phyloP scores from a whole-genome alignment of 2,113 vertebrate species.

The Ivindomyrus marchei region DNA sequence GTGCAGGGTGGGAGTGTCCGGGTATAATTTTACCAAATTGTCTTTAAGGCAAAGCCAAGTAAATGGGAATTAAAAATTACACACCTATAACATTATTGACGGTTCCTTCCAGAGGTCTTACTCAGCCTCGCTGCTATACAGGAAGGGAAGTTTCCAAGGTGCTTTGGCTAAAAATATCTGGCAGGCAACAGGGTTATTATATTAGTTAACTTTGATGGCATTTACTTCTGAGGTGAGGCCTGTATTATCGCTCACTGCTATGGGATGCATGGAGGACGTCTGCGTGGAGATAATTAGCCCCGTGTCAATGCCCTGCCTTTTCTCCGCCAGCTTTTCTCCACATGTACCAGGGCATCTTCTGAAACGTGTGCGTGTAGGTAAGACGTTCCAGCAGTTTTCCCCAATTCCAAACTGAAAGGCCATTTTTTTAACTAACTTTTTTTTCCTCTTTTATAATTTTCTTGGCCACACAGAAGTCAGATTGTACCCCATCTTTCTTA shows the following conservation, averaged over 20 bases:
- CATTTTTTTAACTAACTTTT: slow-evolving; percentile 18
- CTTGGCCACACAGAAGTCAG: slow-evolving; percentile 35
- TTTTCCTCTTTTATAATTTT: slow-evolving; percentile 23
- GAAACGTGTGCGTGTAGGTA: neutral
- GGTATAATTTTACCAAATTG: neutral
- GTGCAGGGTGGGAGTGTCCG: neutral
- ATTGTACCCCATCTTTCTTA: slow-evolving; percentile 41
- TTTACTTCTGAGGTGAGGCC: neutral
- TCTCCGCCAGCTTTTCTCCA: neutral
- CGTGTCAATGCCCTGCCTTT: neutral
- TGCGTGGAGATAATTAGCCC: neutral
- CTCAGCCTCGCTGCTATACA: neutral
- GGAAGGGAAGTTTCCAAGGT: neutral
- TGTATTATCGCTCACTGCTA: neutral
- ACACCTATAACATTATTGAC: neutral
- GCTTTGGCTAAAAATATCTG: neutral
- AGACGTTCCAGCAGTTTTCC: neutral
- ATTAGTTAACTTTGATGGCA: neutral
- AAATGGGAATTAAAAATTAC: slow-evolving; percentile 4
- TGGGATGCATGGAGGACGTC: neutral
- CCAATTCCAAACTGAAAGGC: neutral
- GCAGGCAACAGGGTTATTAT: neutral
- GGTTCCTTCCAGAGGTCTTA: neutral
- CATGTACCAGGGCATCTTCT: neutral
- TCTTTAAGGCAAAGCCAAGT: neutral